Evolutionary conservation across 2,888 invertebrate genomes (phyloP), one percentile per base, ranked within the genome.

Genomic region (Polyploca ridens): DNA sequence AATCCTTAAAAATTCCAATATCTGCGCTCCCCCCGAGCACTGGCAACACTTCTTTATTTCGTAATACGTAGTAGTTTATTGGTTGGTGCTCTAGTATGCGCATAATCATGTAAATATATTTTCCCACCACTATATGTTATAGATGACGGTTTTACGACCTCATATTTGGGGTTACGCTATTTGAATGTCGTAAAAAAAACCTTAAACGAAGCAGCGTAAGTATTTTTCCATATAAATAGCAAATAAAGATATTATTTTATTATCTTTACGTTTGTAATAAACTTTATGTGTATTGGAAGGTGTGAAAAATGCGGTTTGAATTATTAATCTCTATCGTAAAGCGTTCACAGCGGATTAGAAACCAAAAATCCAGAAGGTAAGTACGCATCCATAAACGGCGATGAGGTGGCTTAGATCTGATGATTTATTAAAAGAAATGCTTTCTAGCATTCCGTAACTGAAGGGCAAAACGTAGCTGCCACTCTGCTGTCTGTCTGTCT

Each of bases 91-190:
- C 67, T 49, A 57, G 64, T 72, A 75, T 73, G 73, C 75, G 71
- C 75, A 75, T 75, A 73, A 75, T 75, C 67, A 75, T 75, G 75
- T 63, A 71, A 70, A 75, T 75, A 16, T 13, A 6, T 63, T 11
- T 58, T 35, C 59, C 27, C 62, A 57, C 63, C 64, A 62, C 57
- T 64, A 63, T 64, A 49, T 68, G 64, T 68, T 64, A 68, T 62
- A 66, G 63, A 63, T 54, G 35, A 33, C 59, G 59, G 59, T 59
- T 59, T 59, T 59, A 59, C 59, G 59, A 59, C 38, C 16, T 10
- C 16, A 16, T 59, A 16, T 38, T 38, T 35, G 59, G 35, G 35
- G n/a, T 59, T 59, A n/a, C 33, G 35, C 10, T 59, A 59, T 59
- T 59, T 59, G 38, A 38, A 59, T 59, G 16, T 59, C 59, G 59